Evolutionary conservation across 2,113 vertebrate species (phyloP), one percentile per base, ranked within the genome.

Genomic region (Callopanchax toddi): DNA sequence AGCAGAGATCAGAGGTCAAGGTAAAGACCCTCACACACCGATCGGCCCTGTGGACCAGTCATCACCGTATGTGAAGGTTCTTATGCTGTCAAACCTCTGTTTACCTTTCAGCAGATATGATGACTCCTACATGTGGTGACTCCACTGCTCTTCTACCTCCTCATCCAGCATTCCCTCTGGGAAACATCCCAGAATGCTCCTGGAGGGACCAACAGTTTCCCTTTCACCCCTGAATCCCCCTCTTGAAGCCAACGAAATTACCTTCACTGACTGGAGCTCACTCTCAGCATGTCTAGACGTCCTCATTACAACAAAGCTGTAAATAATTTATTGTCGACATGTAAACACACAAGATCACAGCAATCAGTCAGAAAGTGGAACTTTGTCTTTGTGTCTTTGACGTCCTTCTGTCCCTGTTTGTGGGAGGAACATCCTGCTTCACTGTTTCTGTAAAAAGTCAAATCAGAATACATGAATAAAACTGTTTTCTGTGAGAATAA

Each of bases 81-180:
- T 43, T n/a, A 43, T 8, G 17, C 9, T 6, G 1, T 43, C 16
- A 4, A 4, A 3, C 3, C 17, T n/a, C 8, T 18, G 17, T 43
- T n/a, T 2, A n/a, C 16, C 17, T 59, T 45, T 34, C 60, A 59
- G 1, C 90, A 96, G 95, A 87, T 92, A 82, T 0, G 93, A 94
- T 0, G 91, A 91, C 64, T 84, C 86, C 49, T 90, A 89, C 62
- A 65, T 88, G 62, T 94, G 93, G 93, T 95, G 92, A 96, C 55
- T 67, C 60, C 26, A 1, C 48, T 36, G 0, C 26, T 42, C 26
- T 61, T 21, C 22, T 50, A 43, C 62, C 45, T 39, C 36, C 42
- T 76, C 52, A 60, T 65, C 5, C 15, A 62, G 58, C 74, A 65
- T 78, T 76, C 53, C 64, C 75, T 80, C 76, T 6, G 26, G 80